Base-by-base conservation (phyloP, 2,888 invertebrate genomes). In the Congeria kusceri region DNA sequence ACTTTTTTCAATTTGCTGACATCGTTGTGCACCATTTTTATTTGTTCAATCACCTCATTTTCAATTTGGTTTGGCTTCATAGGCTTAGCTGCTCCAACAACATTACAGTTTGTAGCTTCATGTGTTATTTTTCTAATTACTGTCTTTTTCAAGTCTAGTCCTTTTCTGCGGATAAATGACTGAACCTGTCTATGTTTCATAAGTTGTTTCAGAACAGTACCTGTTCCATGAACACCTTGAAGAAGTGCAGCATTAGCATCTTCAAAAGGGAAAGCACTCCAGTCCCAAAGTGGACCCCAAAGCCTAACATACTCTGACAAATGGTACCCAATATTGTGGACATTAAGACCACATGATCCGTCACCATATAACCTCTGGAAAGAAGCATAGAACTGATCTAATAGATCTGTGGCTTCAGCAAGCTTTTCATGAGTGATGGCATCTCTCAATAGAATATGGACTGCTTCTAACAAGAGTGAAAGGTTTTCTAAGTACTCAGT, bases 331-430 rank as follows among this genome's bases (percentile, higher is more conserved):
- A 44, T 49, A 61, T 75, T 82, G 46, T 82, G 82, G 20, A 82
- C 75, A 75, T 78, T 78, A 1, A 82, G 71, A 13, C 78, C 82
- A 72, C 78, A 78, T 9, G 64, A 67, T 25, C 69, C 72, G 46
- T 39, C 28, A 11, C 75, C 71, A 68, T 78, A 82, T 27, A 80
- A 44, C 1, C 58, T 27, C 15, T 32, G 44, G 67, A 80, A 77
- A 23, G 59, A 47, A 28, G 20, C 27, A 61, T 81, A 77, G 46
- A 77, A 81, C 49, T 63, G 39, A 15, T 69, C 66, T 23, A 81
- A 66, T 5, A 66, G 39, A 28, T 25, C 23, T 62, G 23, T 57
- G 23, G 80, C 80, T 68, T 47, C 68, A 15, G 25, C 32, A 13
- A 69, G 11, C n/a, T 29, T 13, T 25, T 25, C 57, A 15, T 13